phyloP scores from a whole-genome alignment of 2,113 vertebrate genomes.

The Phalacrocorax brasilianus region DNA sequence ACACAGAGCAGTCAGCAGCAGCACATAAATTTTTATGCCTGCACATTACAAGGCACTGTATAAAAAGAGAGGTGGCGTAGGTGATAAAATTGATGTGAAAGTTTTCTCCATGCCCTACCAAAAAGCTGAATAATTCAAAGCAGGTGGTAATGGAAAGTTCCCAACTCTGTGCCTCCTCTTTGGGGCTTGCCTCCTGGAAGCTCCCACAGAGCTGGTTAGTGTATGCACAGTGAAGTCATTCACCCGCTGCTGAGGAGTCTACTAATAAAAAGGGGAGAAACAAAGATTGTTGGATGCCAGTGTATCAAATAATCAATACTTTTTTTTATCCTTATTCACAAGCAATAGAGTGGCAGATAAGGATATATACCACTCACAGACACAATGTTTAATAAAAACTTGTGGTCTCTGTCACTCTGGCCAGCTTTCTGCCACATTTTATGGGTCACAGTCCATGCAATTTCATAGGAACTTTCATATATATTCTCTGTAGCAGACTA shows the following conservation, averaged over 20 bases:
- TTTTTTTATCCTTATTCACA: not conserved
- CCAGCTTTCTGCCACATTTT: constrained; percentile 16
- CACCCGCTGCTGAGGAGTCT: not conserved
- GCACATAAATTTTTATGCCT: not conserved
- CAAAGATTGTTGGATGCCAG: not conserved
- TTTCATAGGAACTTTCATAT: constrained; percentile 18
- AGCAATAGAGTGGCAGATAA: not conserved
- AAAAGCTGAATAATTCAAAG: not conserved
- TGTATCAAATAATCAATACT: not conserved
- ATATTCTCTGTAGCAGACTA: not conserved
- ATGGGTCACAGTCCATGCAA: constrained; percentile 24
- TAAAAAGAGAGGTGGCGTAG: not conserved
- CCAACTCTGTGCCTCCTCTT: not conserved
- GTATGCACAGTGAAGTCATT: not conserved
- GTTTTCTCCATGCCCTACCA: not conserved
- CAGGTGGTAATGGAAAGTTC: not conserved
- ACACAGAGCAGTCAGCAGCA: not conserved
- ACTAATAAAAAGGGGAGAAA: not conserved
- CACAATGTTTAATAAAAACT: not conserved
- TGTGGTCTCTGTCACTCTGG: not conserved
- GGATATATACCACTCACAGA: not conserved
- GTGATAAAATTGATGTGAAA: constrained; percentile 5
- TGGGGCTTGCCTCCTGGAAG: not conserved
- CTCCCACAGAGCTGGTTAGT: not conserved
- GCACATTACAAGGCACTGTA: not conserved